Conservation (phyloP, 92 coral and sea anemone genomes). For the Ricordea florida region DNA sequence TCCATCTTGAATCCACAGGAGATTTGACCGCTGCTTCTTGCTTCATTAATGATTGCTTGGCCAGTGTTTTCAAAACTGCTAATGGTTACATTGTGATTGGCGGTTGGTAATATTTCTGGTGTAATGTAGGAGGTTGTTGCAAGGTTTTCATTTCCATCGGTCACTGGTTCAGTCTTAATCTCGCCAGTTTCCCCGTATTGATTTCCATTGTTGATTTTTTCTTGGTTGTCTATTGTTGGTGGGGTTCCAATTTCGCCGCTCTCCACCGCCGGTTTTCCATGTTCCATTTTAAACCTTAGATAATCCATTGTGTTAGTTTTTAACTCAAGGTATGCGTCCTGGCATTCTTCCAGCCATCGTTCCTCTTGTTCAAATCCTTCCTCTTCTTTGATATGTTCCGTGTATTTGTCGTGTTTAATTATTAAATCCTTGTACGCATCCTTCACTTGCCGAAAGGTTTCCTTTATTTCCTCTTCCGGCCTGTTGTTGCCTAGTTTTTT, state of each 20-base stretch:
- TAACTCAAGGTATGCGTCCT: neutral
- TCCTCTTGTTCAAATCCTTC: slow-evolving; percentile 12
- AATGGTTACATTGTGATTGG: too few relatives aligned
- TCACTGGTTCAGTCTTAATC: neutral
- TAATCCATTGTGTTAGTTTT: neutral
- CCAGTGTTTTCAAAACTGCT: too few relatives aligned
- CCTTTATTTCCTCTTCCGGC: neutral
- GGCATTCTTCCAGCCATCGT: slow-evolving; percentile 36
- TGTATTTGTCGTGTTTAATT: slow-evolving; percentile 18
- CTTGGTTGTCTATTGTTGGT: neutral
- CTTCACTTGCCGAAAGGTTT: neutral
- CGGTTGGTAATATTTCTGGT: too few relatives aligned
- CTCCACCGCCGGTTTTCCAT: neutral
- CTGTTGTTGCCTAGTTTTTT: neutral
- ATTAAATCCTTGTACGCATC: neutral
- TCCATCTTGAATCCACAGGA: slow-evolving; percentile 40
- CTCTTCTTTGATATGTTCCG: slow-evolving; percentile 15
- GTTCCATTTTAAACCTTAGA: neutral
- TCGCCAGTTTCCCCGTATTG: neutral
- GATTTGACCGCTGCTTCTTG: neutral
- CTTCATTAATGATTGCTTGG: too few relatives aligned
- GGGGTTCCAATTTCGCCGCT: neutral
- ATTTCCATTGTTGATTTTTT: neutral
- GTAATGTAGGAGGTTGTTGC: too few relatives aligned
- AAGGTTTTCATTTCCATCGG: too few relatives aligned